Evolutionary conservation across 30 jellyfish, hydroid and myxozoan species (phyloP), one percentile per base, ranked within the genome.

Genomic region (Haliclystus octoradiatus): DNA sequence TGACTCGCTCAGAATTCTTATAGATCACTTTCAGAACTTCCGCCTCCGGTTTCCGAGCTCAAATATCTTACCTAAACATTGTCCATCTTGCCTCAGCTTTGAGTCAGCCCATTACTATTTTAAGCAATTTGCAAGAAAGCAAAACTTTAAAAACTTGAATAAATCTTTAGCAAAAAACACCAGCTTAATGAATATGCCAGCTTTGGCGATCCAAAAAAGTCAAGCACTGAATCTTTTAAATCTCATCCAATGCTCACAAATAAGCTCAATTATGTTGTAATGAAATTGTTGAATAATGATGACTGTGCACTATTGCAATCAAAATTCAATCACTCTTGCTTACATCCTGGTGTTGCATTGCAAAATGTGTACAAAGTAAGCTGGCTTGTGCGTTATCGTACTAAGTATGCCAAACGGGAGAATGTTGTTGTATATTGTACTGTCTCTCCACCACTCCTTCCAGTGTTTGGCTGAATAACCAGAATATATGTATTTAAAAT

Each of bases 61-160:
- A 28, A 71, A 71, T 61, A 51, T 71, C 27, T 51, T 61, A 31
- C 82, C 82, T 23, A 71, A 71, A 33, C 82, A 71, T 63, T 75
- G 77, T 31, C 35, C 63, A 15, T 67, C 71, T 33, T 67, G 77
- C 9, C 46, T 67, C 1, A 23, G n/a, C 25, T 67, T 67, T 35
- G 77, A 31, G 33, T 35, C 77, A 67, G 0, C 31, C 69, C 77
- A 67, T 28, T 25, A 49, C 7, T 67, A 53, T 33, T 67, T 67
- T 31, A 67, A 67, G 26, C 70, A 33, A 0, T 7, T 67, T 0
- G 77, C 77, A 19, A 40, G 69, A 46, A 40, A 67, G 46, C 71
- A 67, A 71, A 67, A 31, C 33, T 67, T 67, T 30, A 67, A 67
- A 32, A 67, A 19, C 32, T 7, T 53, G 5, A 12, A 9, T 53